A percentile compares a stretch with the other conserved stretches of the same genome.
Conservation (phyloP, 2,888 invertebrate species). For the Dynastes hyllus region DNA sequence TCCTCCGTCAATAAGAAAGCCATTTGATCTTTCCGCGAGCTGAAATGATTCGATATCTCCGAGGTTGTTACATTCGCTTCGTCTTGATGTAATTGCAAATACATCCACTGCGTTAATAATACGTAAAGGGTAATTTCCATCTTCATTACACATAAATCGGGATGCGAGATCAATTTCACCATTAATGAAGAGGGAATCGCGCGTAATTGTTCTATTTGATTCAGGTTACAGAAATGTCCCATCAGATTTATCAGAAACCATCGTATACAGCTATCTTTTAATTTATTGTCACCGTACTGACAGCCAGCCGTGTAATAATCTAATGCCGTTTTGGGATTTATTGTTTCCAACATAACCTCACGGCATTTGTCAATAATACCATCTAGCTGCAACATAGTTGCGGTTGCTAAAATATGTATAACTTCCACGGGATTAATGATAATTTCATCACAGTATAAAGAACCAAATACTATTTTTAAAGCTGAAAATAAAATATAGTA, state of each 20-base stretch:
- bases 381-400: slow-evolving; percentile 83
- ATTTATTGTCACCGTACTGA: slow-evolving; percentile 78
- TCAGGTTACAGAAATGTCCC: slow-evolving; percentile 73
- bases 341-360: slow-evolving; percentile 84
- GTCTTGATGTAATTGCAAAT: slow-evolving; percentile 71
- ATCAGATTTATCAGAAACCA: slow-evolving; percentile 83
- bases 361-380: slow-evolving; percentile 81
- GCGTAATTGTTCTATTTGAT: slow-evolving; percentile 44
- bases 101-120: slow-evolving; percentile 82
- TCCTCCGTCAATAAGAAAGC: slow-evolving; percentile 77
- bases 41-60: slow-evolving; percentile 70
- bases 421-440: slow-evolving; percentile 80
- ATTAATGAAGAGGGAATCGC: slow-evolving; percentile 79
- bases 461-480: slow-evolving; percentile 81
- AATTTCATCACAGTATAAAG: slow-evolving; percentile 84
- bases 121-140: slow-evolving; percentile 86
- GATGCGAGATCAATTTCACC: slow-evolving; percentile 77
- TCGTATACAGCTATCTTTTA: slow-evolving; percentile 77
- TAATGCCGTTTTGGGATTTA: slow-evolving; percentile 80
- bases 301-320: slow-evolving; percentile 80
- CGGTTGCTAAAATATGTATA: slow-evolving; percentile 81
- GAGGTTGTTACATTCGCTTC: slow-evolving; percentile 61
- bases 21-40: slow-evolving; percentile 68
- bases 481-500: slow-evolving; percentile 70
- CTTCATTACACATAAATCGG: slow-evolving; percentile 82